Evolutionary conservation across 2,797 vertebrate species (phyloP).

Genomic region (Prunella strophiata): DNA sequence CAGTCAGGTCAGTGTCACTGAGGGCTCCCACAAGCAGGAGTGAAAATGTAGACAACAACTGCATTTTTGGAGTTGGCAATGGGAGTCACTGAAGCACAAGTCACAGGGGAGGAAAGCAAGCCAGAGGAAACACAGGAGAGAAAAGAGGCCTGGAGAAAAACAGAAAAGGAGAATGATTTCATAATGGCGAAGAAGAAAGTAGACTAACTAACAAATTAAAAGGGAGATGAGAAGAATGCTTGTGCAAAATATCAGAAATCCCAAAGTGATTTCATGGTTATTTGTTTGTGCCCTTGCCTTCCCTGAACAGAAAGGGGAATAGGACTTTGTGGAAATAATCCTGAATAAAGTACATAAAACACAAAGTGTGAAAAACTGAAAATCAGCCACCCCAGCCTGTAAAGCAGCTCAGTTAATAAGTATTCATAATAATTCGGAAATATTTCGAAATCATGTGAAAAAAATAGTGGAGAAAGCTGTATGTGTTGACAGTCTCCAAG

Average conservation of each 20-base stretch:
- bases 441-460: slow-evolving; percentile 13
- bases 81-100: background rate
- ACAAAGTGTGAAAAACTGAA: background rate
- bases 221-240: background rate
- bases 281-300: background rate
- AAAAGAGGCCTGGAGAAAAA: background rate
- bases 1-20: background rate
- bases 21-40: background rate
- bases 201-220: background rate
- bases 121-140: background rate
- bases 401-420: background rate
- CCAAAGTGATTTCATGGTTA: background rate
- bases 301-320: background rate
- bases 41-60: background rate
- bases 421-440: background rate
- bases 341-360: background rate
- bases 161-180: background rate
- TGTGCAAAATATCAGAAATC: background rate
- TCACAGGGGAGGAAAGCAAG: background rate
- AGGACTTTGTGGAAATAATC: background rate
- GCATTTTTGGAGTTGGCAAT: background rate
- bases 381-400: background rate
- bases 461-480: background rate
- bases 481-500: background rate
- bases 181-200: background rate